Evolutionary conservation across 2,113 vertebrate genomes (phyloP).

Genomic region (Rhineura floridana): DNA sequence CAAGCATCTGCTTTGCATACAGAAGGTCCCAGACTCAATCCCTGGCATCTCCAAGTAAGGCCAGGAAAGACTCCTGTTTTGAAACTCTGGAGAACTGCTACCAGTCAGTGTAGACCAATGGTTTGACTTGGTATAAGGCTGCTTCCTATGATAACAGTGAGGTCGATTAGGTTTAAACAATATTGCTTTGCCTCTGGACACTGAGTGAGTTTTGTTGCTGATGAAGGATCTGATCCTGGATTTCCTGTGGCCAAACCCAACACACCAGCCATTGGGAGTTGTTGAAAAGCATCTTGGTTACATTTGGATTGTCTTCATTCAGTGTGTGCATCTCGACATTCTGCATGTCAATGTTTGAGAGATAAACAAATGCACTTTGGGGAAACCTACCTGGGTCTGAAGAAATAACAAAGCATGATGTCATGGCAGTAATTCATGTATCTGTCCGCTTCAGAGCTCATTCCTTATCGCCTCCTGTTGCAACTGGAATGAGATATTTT

Average conservation of each 20-base stretch:
- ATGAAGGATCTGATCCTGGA: neutral
- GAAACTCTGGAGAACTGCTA: too few species aligned
- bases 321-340: neutral
- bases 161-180: neutral
- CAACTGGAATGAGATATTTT: neutral
- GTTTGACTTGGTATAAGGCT: too few species aligned
- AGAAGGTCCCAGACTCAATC: too few species aligned
- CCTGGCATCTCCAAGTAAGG: too few species aligned
- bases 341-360: neutral
- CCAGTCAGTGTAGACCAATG: too few species aligned
- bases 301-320: neutral
- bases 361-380: neutral
- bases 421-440: neutral
- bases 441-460: neutral
- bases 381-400: neutral
- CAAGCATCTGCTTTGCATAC: too few species aligned
- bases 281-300: neutral
- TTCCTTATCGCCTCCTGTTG: neutral
- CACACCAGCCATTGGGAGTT: too few species aligned
- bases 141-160: neutral
- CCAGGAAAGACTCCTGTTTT: too few species aligned
- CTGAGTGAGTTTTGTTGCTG: neutral
- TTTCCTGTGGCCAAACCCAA: neutral
- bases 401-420: conserved; percentile 6
- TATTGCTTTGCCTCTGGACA: too few species aligned